Percentiles rank a stretch among this genome's conserved stretches.
Conservation (phyloP, 2,797 vertebrate species). For the Eremophila alpestris region DNA sequence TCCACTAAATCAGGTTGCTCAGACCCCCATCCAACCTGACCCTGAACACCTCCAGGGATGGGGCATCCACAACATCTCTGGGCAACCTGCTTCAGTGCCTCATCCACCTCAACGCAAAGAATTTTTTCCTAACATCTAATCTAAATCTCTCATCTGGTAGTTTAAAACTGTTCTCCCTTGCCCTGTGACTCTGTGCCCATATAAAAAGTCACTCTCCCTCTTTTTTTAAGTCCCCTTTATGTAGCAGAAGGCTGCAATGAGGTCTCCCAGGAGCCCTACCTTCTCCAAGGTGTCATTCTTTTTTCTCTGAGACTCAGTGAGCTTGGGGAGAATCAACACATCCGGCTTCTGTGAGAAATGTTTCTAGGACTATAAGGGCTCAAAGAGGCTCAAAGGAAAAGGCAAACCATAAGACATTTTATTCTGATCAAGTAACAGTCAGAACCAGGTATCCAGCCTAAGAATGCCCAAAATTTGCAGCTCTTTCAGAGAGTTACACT, state of each 20-base stretch:
- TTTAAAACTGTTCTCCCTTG: not conserved
- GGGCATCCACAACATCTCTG: not conserved
- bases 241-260: not conserved
- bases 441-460: not conserved
- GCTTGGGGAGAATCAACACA: not conserved
- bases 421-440: not conserved
- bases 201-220: not conserved
- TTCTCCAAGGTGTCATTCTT: not conserved
- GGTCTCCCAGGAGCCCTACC: not conserved
- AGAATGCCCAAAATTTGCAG: not conserved
- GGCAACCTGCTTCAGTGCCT: not conserved
- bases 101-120: not conserved
- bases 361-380: not conserved
- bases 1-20: not conserved
- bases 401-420: not conserved
- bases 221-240: not conserved
- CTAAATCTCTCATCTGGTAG: not conserved
- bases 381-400: not conserved
- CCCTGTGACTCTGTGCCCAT: not conserved
- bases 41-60: not conserved
- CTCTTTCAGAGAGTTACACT: not conserved
- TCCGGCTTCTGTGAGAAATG: not conserved
- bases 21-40: not conserved
- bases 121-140: not conserved
- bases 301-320: not conserved